These are phyloP conservation scores for Apoda limacodes DNA, from an alignment of 2,888 invertebrate species.

Conservation along the genomic window DNA sequence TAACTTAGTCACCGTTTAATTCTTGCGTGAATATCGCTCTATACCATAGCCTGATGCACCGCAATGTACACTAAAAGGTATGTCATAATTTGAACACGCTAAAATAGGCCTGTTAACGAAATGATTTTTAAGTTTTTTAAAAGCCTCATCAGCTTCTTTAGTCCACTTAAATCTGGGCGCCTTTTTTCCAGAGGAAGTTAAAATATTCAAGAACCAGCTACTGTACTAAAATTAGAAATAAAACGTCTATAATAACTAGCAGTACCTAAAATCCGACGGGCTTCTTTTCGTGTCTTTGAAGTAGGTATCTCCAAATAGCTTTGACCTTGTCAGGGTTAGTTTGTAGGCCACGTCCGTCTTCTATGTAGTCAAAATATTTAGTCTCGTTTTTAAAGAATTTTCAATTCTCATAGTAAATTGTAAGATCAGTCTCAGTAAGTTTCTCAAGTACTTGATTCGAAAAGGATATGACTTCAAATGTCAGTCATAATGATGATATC, in stretches of 20 bases:
- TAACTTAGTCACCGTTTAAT: conserved; percentile 1
- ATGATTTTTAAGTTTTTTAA: conserved; percentile 4
- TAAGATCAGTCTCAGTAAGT: too few species aligned
- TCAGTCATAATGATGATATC: too few species aligned
- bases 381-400: too few species aligned
- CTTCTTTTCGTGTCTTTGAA: neutral
- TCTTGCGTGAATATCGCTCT: conserved; percentile 9
- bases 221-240: conserved; percentile 2
- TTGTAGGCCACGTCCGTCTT: neutral
- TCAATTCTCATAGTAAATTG: too few species aligned
- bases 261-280: neutral
- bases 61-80: conserved; percentile 8
- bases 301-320: neutral
- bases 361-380: too few species aligned
- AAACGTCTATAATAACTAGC: too few species aligned
- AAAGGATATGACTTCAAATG: too few species aligned
- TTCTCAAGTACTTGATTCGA: too few species aligned
- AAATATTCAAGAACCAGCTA: conserved; percentile 7
- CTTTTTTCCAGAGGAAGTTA: conserved; percentile 6
- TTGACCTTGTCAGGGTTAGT: neutral
- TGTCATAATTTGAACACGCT: conserved; percentile 5
- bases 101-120: conserved; percentile 8
- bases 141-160: conserved; percentile 8
- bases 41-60: conserved; percentile 6
- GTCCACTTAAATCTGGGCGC: conserved; percentile 6